Conservation (phyloP, 2,113 vertebrate genomes). For the Stictonetta naevosa region DNA sequence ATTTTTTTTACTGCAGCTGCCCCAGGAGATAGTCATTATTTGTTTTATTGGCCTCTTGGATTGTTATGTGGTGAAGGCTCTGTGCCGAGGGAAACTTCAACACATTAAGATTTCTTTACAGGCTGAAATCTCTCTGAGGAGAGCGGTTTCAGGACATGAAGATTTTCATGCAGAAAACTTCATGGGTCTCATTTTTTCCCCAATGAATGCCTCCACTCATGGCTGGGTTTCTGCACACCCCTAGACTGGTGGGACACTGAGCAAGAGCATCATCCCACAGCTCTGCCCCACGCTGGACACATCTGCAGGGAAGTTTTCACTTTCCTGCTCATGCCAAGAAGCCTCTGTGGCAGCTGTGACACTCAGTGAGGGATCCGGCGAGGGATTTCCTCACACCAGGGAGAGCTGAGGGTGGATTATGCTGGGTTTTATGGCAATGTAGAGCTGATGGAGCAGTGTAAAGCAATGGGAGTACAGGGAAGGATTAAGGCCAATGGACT, state of each 20-base stretch:
- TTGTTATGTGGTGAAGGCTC: background rate
- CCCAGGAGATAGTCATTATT: slow-evolving; percentile 22
- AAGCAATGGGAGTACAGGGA: slow-evolving; percentile 23
- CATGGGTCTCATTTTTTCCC: background rate
- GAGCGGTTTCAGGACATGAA: background rate
- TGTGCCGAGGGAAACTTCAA: background rate
- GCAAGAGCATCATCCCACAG: background rate
- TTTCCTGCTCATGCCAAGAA: background rate
- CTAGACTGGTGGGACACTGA: background rate
- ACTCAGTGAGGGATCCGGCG: background rate
- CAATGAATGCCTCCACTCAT: fast-evolving
- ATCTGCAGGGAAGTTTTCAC: background rate
- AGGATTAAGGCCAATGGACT: slow-evolving; percentile 59
- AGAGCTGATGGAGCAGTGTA: background rate
- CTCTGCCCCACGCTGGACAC: background rate
- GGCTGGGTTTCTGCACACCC: background rate
- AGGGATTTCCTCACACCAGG: background rate
- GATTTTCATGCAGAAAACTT: background rate
- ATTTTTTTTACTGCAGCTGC: background rate
- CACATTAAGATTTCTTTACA: background rate
- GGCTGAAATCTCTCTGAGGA: background rate
- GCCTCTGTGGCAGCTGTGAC: slow-evolving; percentile 13
- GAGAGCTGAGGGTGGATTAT: background rate
- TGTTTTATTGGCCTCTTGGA: slow-evolving; percentile 33
- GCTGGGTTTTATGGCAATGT: background rate